Percentiles rank a stretch among this genome's conserved stretches.
phyloP scores from a whole-genome alignment of 1,140 invertebrate genomes.

The Tetragonula clypearis region DNA sequence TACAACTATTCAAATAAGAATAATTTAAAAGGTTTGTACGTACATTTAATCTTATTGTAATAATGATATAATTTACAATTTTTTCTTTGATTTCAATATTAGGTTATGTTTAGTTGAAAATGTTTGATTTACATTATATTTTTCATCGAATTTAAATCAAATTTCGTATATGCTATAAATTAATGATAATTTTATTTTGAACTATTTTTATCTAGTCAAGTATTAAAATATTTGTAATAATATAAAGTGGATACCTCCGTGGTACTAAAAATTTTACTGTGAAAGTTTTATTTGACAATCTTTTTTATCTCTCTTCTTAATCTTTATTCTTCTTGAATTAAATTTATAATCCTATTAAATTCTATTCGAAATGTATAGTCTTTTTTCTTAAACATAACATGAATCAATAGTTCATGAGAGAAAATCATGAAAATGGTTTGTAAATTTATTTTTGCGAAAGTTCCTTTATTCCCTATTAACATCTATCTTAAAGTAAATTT shows the following conservation, averaged over 20 bases:
- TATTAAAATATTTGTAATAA: too few species aligned
- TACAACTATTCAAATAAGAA: too few species aligned
- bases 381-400: neutral
- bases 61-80: neutral
- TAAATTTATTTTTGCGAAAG: neutral
- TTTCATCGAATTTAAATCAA: too few species aligned
- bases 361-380: neutral
- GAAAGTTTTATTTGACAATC: neutral
- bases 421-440: neutral
- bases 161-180: too few species aligned
- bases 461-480: constrained; percentile 12
- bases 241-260: too few species aligned
- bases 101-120: neutral
- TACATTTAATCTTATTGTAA: neutral
- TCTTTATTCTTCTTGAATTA: neutral
- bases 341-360: neutral
- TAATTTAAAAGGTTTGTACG: neutral
- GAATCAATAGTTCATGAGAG: neutral
- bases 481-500: constrained; percentile 30
- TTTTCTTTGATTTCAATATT: neutral
- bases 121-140: too few species aligned
- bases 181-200: too few species aligned
- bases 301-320: neutral
- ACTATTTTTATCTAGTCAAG: too few species aligned
- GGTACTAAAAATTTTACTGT: neutral